Evolutionary conservation across 1,140 invertebrate genomes (phyloP).

Genomic region (Meloidogyne exigua): DNA sequence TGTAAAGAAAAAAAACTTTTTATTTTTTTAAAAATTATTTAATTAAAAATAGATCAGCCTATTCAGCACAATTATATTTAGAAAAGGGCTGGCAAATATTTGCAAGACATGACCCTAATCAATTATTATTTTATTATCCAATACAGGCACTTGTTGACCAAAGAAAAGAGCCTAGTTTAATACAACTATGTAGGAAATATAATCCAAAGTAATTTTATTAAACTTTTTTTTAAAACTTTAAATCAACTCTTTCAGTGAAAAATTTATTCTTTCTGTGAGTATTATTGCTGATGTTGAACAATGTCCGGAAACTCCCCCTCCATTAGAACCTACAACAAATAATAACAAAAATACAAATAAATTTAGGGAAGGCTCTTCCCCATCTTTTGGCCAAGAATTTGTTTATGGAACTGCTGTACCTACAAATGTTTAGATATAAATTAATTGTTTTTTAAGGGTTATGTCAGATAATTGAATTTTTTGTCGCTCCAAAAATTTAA

Average conservation of each 20-base stretch:
- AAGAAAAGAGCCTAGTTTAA: slow-evolving; percentile 73
- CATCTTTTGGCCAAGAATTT: neutral
- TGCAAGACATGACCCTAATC: slow-evolving; percentile 37
- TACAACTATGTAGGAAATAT: slow-evolving; percentile 82
- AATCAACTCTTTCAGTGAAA: slow-evolving; percentile 44
- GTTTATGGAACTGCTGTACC: slow-evolving; percentile 46
- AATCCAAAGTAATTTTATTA: slow-evolving; percentile 72
- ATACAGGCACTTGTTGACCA: slow-evolving; percentile 56
- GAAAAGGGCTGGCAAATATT: slow-evolving; percentile 56
- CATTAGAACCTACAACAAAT: slow-evolving; percentile 42
- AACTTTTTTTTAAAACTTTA: neutral
- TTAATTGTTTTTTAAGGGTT: too few relatives aligned
- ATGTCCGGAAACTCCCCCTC: slow-evolving; percentile 61
- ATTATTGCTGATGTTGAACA: slow-evolving; percentile 63
- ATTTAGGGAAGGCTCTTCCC: neutral
- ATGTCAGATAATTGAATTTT: too few relatives aligned
- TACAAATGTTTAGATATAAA: slow-evolving; percentile 46
- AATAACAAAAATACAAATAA: slow-evolving; percentile 5
- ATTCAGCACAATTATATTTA: slow-evolving; percentile 55
- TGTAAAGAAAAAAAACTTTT: slow-evolving; percentile 26
- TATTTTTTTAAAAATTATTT: too few relatives aligned
- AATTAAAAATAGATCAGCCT: slow-evolving; percentile 43
- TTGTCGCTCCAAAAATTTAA: too few relatives aligned
- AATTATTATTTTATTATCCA: slow-evolving; percentile 62
- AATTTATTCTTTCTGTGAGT: slow-evolving; percentile 60